phyloP scores from a whole-genome alignment of 2,888 invertebrate species.

The Cremastinae sp. region DNA sequence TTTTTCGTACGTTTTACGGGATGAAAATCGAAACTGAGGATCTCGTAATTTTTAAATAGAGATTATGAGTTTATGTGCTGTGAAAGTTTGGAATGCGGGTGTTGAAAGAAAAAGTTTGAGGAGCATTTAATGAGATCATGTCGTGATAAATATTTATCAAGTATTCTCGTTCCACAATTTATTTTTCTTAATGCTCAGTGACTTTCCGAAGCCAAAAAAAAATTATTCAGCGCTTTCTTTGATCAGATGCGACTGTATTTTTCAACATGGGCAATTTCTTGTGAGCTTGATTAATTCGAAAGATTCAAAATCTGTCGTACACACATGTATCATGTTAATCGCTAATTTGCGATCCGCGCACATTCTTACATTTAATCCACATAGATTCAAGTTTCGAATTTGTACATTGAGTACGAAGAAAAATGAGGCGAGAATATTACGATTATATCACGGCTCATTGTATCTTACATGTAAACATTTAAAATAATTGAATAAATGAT shows the following conservation, averaged over 20 bases:
- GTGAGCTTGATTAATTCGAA: background rate
- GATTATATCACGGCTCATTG: conserved; percentile 54
- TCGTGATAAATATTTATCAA: conserved; percentile 25
- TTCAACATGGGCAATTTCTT: background rate
- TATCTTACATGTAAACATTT: conserved; percentile 52
- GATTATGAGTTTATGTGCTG: conserved; percentile 37
- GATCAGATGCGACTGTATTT: conserved; percentile 14
- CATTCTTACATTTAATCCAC: background rate
- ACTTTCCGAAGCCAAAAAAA: background rate
- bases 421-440: conserved; percentile 36
- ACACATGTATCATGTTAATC: background rate
- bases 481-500: conserved; percentile 55
- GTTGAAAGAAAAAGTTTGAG: background rate
- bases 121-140: conserved; percentile 17
- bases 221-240: background rate
- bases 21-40: conserved; percentile 12
- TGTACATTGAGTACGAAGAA: conserved; percentile 40
- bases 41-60: conserved; percentile 29
- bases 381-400: conserved; percentile 39
- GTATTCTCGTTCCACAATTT: background rate
- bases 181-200: conserved; percentile 2
- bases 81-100: conserved; percentile 13
- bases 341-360: background rate
- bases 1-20: conserved; percentile 11
- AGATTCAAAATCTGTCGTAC: background rate